phyloP scores from a whole-genome alignment of 2,113 vertebrate species.

The Dicaeum eximium region DNA sequence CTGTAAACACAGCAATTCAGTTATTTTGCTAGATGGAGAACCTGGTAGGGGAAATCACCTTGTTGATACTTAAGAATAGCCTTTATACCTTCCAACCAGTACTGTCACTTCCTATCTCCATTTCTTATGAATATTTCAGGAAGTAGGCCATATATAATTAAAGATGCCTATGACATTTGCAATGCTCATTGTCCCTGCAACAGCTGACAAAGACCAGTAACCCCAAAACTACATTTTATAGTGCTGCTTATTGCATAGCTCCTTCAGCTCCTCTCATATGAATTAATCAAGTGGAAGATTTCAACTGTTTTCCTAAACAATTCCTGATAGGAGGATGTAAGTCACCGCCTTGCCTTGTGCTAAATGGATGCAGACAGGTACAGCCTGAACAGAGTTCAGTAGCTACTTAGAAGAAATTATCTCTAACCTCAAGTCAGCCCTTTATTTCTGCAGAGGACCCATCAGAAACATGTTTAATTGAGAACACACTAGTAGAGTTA shows the following conservation, averaged over 20 bases:
- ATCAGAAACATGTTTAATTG: conserved; percentile 5
- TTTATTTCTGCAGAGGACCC: conserved; percentile 21
- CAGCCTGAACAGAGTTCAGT: background rate
- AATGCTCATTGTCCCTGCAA: background rate
- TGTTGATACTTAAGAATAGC: background rate
- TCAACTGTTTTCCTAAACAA: background rate
- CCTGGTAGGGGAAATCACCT: background rate
- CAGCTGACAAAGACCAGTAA: background rate
- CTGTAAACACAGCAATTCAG: background rate
- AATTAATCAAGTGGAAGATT: background rate
- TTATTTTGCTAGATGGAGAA: background rate
- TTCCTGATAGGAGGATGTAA: background rate
- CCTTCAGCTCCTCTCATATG: background rate
- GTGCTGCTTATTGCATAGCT: background rate
- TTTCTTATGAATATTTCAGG: background rate
- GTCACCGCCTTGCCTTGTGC: background rate
- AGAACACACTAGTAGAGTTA: conserved; percentile 6
- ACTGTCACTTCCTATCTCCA: background rate
- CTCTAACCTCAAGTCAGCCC: conserved; percentile 8
- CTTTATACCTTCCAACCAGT: conserved; percentile 1
- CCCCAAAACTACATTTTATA: background rate
- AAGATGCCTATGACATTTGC: background rate
- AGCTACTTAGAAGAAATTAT: background rate
- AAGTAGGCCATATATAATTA: background rate
- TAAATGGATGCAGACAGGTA: background rate